Conservation (phyloP, 2,797 vertebrate genomes). For the Graptemys geographica region DNA sequence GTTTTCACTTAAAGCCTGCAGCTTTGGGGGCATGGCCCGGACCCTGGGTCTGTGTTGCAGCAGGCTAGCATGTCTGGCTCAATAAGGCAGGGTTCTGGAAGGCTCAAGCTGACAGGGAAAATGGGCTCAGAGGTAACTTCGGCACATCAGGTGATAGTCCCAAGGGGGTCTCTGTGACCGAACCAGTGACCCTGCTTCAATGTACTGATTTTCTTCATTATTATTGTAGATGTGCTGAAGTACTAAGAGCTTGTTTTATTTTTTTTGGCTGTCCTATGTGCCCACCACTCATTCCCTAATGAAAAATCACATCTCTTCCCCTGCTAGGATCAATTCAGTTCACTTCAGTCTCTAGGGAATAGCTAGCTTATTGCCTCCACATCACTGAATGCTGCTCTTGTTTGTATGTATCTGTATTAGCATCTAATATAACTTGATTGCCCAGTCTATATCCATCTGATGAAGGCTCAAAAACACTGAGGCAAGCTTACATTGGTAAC, state of each 20-base stretch:
- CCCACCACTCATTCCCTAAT: neutral
- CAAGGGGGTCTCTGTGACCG: too few relatives aligned
- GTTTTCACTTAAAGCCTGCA: too few relatives aligned
- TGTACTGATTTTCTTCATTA: neutral
- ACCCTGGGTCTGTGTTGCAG: too few relatives aligned
- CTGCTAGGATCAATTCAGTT: neutral
- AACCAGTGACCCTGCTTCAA: neutral
- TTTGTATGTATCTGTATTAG: neutral
- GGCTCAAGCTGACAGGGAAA: too few relatives aligned
- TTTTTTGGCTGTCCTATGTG: rapidly evolving
- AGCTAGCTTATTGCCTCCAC: neutral
- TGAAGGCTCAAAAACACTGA: neutral
- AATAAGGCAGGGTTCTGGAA: too few relatives aligned
- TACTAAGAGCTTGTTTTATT: neutral
- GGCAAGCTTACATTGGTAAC: neutral
- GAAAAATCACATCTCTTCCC: neutral
- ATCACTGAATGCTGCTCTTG: neutral
- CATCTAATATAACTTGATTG: neutral
- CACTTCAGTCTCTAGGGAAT: neutral
- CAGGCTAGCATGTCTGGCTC: too few relatives aligned
- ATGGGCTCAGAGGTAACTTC: too few relatives aligned
- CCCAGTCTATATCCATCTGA: neutral
- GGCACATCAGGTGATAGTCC: too few relatives aligned
- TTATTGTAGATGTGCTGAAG: neutral
- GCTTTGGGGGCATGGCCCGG: too few relatives aligned